Evolutionary conservation across 1,140 invertebrate species (phyloP).

Genomic region (Pseudomyrmex flavicornis): DNA sequence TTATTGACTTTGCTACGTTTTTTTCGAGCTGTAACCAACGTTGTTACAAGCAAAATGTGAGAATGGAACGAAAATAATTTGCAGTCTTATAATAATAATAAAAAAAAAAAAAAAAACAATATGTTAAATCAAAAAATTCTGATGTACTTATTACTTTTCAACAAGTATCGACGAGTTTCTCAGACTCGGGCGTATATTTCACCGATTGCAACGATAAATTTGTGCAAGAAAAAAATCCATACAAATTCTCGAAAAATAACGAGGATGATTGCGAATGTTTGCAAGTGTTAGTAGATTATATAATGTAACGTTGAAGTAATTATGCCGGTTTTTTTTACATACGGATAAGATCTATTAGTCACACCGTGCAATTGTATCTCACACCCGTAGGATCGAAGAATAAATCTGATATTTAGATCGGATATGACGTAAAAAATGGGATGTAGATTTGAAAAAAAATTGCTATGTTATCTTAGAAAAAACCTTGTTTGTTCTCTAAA

Average conservation of each 20-base stretch:
- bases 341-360: slow-evolving; percentile 52
- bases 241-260: neutral
- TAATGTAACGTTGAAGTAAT: slow-evolving; percentile 46
- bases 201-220: slow-evolving; percentile 19
- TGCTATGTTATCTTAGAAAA: neutral
- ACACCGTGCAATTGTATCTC: slow-evolving; percentile 10
- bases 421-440: neutral
- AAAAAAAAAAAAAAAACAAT: too few species aligned
- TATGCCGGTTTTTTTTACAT: slow-evolving; percentile 32
- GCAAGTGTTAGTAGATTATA: slow-evolving; percentile 28
- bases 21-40: neutral
- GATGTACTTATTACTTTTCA: too few species aligned
- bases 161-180: too few species aligned
- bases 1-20: neutral
- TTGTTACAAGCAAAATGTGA: too few species aligned
- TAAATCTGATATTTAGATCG: slow-evolving; percentile 47
- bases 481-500: too few species aligned
- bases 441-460: neutral
- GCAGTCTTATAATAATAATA: too few species aligned
- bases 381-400: slow-evolving; percentile 20
- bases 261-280: neutral
- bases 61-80: too few species aligned
- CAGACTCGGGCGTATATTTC: neutral
- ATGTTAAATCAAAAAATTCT: too few species aligned
- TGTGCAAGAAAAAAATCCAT: neutral